Base-by-base conservation (phyloP, 2,113 vertebrate species). In the Redunca redunca region DNA sequence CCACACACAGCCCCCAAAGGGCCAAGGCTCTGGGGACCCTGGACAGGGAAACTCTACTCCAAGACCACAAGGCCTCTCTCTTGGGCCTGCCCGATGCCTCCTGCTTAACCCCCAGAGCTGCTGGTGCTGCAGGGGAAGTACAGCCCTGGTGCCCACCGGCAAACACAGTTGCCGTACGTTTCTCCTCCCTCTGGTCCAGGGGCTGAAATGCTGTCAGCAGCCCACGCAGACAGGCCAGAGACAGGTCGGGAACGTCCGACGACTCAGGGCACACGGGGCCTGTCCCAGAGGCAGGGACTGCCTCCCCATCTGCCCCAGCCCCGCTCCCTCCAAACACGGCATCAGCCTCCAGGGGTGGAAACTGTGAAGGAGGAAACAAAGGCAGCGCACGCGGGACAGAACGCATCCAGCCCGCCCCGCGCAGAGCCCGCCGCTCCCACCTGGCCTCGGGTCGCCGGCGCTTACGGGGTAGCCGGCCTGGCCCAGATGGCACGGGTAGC, bases 401-500 rank as follows among this genome's bases (percentile, higher is more conserved):
- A 43, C 43, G 21, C 9, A 21, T 1, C 85, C 84, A 71, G 2
- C 88, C 91, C 50, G 15, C 60, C 78, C 74, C 15, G 43, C 53
- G 40, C 52, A 33, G 17, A 2, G 48, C 60, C 74, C 33, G 0
- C 40, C 4, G 62, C 60, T 97, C 99, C 98, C 99, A 99, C 99
- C 99, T 99, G 99, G 89, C 43, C 98, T 95, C 97, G 88, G 90
- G 53, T 94, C 97, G 52, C 98, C 77, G 88, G 96, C 93, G 83
- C 92, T 98, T 30, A 30, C 80, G 17, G 98, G 96, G 91, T 99
- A 98, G 15, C 99, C 98, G 0, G 96, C 96, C 62, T 99, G 98
- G 60, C 99, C 98, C 98, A 99, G 89, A 81, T 97, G 98, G 91
- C 99, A 99, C 14, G 99, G 99, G 91, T 99, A 99, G 98, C 99